phyloP scores from a whole-genome alignment of 2,888 invertebrate species.

The Catocala sponsa region DNA sequence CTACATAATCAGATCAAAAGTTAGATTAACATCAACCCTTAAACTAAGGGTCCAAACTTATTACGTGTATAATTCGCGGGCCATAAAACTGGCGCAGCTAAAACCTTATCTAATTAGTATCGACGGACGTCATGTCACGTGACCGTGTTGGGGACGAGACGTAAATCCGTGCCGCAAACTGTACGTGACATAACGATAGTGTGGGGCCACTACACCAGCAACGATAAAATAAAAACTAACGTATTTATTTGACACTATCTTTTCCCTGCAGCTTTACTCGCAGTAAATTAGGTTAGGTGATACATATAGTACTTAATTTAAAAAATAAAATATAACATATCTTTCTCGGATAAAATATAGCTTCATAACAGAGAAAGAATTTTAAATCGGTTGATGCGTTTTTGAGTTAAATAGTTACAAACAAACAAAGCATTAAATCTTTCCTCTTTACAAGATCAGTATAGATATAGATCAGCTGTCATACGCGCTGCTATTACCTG shows the following conservation, averaged over 20 bases:
- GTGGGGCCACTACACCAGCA: slow-evolving; percentile 30
- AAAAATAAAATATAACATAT: too few species aligned
- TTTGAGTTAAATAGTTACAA: too few species aligned
- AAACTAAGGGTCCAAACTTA: slow-evolving; percentile 59
- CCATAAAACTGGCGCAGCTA: slow-evolving; percentile 59
- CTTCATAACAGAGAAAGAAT: too few species aligned
- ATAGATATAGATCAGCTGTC: too few species aligned
- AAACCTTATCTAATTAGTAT: slow-evolving; percentile 68
- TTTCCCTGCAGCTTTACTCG: neutral
- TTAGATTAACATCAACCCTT: slow-evolving; percentile 64
- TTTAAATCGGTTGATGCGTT: too few species aligned
- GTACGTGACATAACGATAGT: slow-evolving; percentile 51
- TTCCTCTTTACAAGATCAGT: too few species aligned
- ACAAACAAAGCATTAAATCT: too few species aligned
- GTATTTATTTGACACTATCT: neutral
- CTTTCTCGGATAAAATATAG: too few species aligned
- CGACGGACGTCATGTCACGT: slow-evolving; percentile 49
- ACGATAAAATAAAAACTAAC: neutral
- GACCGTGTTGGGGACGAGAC: slow-evolving; percentile 46
- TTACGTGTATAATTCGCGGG: slow-evolving; percentile 62
- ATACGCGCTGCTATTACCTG: too few species aligned
- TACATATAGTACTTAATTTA: too few species aligned
- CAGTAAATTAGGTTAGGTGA: too few species aligned
- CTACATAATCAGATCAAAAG: slow-evolving; percentile 60
- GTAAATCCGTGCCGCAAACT: slow-evolving; percentile 56